These are phyloP conservation scores for Romanogobio albipinnatus DNA, from an alignment of 2,113 vertebrate genomes.

Conservation along the genomic window DNA sequence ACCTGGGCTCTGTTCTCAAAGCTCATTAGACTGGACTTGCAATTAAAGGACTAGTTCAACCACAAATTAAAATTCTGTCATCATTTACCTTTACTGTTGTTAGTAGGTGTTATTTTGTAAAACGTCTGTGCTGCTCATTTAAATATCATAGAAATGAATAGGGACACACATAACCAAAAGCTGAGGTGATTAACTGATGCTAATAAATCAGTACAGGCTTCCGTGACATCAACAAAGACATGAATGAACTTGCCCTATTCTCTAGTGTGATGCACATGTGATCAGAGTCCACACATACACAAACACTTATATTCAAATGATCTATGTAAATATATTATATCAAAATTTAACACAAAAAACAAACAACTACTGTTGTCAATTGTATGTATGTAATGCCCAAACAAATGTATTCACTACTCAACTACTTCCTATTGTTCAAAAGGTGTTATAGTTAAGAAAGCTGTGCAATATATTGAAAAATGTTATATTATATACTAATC, in stretches of 20 bases:
- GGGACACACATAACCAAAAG: background rate
- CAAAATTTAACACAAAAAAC: background rate
- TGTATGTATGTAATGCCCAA: background rate
- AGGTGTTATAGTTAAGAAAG: background rate
- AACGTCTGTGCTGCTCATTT: background rate
- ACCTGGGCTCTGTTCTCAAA: conserved; percentile 28
- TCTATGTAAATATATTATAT: background rate
- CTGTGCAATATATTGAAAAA: background rate
- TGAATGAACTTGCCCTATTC: background rate
- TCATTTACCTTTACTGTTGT: background rate
- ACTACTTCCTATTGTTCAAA: conserved; percentile 2
- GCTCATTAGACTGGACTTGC: conserved; percentile 12
- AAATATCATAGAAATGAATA: background rate
- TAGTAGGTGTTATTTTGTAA: background rate
- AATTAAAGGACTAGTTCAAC: conserved; percentile 12
- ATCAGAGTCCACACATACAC: background rate
- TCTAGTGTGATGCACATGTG: background rate
- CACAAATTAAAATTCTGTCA: background rate
- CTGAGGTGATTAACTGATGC: background rate
- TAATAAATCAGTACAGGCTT: background rate
- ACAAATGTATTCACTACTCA: background rate
- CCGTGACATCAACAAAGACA: background rate
- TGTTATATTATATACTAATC: background rate
- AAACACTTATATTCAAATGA: background rate
- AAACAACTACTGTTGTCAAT: background rate